phyloP scores from a whole-genome alignment of 2,797 vertebrate species.

The Scolopax rusticola region DNA sequence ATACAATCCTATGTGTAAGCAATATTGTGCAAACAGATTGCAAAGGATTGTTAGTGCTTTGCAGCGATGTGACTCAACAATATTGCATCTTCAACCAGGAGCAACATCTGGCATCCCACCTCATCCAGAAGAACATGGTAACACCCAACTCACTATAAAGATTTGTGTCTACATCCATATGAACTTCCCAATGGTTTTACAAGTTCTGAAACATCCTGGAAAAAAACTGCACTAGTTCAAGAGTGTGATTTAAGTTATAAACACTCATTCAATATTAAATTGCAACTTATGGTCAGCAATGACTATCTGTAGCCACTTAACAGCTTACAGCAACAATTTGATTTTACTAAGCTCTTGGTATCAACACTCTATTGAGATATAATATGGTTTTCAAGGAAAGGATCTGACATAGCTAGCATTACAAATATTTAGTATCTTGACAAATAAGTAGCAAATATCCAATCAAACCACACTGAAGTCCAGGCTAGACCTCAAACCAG shows the following conservation, averaged over 20 bases:
- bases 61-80: not conserved
- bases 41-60: not conserved
- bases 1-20: not conserved
- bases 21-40: not conserved
- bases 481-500: not conserved
- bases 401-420: not conserved
- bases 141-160: not conserved
- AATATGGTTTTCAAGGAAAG: not conserved
- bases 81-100: not conserved
- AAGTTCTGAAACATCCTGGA: not conserved
- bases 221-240: not conserved
- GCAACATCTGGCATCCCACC: not conserved
- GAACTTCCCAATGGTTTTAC: not conserved
- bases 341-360: not conserved
- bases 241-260: not conserved
- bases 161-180: not conserved
- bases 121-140: not conserved
- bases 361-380: not conserved
- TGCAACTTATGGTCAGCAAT: not conserved
- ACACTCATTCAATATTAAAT: not conserved
- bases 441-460: not conserved
- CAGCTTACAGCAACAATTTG: not conserved
- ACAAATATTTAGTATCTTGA: not conserved
- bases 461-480: not conserved
- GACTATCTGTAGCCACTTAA: not conserved